Base-by-base conservation (phyloP, 2,888 invertebrate genomes). In the Euzophera pinguis region DNA sequence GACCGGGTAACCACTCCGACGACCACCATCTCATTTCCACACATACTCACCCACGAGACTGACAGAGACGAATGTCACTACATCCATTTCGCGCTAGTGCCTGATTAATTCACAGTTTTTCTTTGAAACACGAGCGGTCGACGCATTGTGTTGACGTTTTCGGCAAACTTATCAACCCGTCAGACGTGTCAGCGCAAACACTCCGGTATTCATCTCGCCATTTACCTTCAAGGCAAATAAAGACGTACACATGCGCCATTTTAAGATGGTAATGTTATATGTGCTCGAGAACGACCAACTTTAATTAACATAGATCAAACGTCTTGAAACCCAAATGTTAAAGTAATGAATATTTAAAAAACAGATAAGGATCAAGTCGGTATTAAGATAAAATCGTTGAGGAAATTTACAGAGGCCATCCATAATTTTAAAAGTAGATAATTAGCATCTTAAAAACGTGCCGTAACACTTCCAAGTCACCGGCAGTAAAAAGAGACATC, bases 71-170 rank as follows among this genome's bases (percentile, higher is more conserved):
- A 75, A 84, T 78, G 72, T 72, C 58, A 57, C 67, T 64, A 69
- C 75, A 75, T 75, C 78, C 78, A 82, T 79, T 73, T 78, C 78
- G 76, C 79, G 73, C 74, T 77, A 77, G 76, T 69, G 75, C 68
- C 75, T 84, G 81, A 84, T 87, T 84, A 85, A 86, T 85, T 85
- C 84, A 84, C 78, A 79, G 81, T 82, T 86, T 88, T 87, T 87
- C 79, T 78, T 78, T 81, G 80, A 78, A 84, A 79, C 75, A 73
- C 75, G 75, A 78, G 75, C 78, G 71, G 63, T 67, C 69, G 73
- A 69, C 73, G 76, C 73, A 69, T 72, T 70, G 73, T 64, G 68
- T 73, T 76, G 78, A 81, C 78, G 73, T 79, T 84, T 85, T 82
- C 67, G 75, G 75, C 70, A 71, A 79, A 80, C 72, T 75, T 77